phyloP scores from a whole-genome alignment of 2,797 vertebrate genomes.

The Crenichthys baileyi region DNA sequence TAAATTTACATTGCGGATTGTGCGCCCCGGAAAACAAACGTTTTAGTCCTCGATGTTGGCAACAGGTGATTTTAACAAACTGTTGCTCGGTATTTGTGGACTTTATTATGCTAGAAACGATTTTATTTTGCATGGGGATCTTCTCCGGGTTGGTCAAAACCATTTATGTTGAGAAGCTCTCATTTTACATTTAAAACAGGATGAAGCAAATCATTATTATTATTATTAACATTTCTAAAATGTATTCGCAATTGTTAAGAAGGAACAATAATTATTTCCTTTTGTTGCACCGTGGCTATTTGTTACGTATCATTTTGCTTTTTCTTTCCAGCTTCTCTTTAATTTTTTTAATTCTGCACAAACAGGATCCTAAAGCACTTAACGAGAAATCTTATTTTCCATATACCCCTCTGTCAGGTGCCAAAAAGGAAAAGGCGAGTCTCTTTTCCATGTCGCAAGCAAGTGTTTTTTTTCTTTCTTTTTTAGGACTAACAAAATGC shows the following conservation, averaged over 20 bases:
- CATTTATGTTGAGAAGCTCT: not conserved
- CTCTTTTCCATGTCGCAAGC: conserved; percentile 77
- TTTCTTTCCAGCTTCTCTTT: conserved; percentile 6
- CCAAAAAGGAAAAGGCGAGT: conserved; percentile 77
- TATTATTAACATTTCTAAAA: not conserved
- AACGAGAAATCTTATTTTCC: conserved; percentile 78
- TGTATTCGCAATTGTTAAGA: not conserved
- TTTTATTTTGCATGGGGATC: not conserved
- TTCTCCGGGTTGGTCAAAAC: not conserved
- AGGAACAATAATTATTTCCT: not conserved
- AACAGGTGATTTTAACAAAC: conserved; percentile 39
- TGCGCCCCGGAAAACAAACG: conserved; percentile 18
- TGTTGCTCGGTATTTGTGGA: not conserved
- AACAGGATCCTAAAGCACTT: conserved; percentile 74
- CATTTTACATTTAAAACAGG: not conserved
- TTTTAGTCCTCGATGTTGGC: conserved; percentile 11
- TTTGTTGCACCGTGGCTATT: not conserved
- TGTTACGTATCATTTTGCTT: not conserved
- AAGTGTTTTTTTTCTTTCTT: conserved; percentile 54
- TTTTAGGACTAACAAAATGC: conserved; percentile 74
- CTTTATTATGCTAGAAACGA: not conserved
- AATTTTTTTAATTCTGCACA: conserved; percentile 59
- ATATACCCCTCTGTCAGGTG: conserved; percentile 67
- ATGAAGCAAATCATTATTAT: not conserved
- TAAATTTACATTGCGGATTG: conserved; percentile 22